Evolutionary conservation across 2,888 invertebrate species (phyloP), one percentile per base, ranked within the genome.

Genomic region (Limnephilus auricula): DNA sequence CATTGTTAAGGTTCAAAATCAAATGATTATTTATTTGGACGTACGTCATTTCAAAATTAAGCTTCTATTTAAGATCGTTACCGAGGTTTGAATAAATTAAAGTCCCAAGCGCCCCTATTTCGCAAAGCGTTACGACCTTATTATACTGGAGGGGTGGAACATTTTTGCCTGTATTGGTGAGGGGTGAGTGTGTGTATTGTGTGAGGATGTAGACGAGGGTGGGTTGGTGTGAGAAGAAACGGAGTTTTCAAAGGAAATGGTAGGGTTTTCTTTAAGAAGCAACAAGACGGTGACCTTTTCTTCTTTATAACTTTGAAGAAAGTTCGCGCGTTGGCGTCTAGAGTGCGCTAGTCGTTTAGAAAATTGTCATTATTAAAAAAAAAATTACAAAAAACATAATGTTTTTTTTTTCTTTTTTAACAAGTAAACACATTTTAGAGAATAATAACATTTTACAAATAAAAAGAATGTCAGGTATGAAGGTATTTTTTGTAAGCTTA

Each of bases 281-380:
- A 89, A 84, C 89, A 91, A 92, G 90, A 91, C 84, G 87, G 89
- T 90, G 92, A 89, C 84, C 93, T 92, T 93, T 92, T 91, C 91
- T 91, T 92, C 78, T 90, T 91, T 89, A 90, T 90, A 91, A 92
- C 65, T 79, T 80, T 45, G 92, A 90, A 92, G 91, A 79, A 93
- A 92, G 86, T 93, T 93, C 89, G 80, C 83, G 85, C 37, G 50
- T 82, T 82, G 32, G 65, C 90, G 91, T 18, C 80, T 82, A 93
- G 93, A 93, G 92, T 89, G 79, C 93, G 93, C 92, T 93, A 92
- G 92, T 91, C 40, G 92, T 90, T 25, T 18, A 65, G 79, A 31
- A 65, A 84, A 84, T 84, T 37, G 31, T 37, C 40, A n/a, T n/a
- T n/a, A n/a, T n/a, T n/a, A n/a, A n/a, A n/a, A n/a, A n/a, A n/a